Evolutionary conservation across 2,888 invertebrate species (phyloP).

Genomic region (Julus scanicus): DNA sequence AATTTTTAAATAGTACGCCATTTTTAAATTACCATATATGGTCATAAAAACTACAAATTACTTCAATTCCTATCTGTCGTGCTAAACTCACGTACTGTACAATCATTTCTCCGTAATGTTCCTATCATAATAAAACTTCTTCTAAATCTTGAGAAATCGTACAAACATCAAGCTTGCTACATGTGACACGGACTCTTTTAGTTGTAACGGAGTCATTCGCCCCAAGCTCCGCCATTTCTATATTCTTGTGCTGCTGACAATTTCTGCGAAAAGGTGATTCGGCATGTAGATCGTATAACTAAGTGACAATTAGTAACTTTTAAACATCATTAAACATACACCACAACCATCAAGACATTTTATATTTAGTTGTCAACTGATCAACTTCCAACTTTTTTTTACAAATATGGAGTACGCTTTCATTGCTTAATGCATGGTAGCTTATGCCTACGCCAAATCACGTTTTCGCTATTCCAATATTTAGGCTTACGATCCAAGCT

Average conservation of each 20-base stretch:
- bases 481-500: constrained; percentile 38
- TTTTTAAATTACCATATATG: not conserved
- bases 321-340: not conserved
- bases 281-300: not conserved
- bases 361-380: not conserved
- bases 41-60: not conserved
- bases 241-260: not conserved
- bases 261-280: not conserved
- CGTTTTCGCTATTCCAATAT: not conserved
- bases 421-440: not conserved
- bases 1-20: constrained; percentile 46
- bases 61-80: not conserved
- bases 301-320: not conserved
- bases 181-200: not conserved
- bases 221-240: not conserved
- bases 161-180: not conserved
- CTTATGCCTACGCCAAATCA: not conserved
- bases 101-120: not conserved
- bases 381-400: not conserved
- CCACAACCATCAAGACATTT: not conserved
- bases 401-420: not conserved
- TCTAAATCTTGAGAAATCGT: not conserved
- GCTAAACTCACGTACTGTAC: not conserved
- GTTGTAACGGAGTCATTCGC: constrained; percentile 2
- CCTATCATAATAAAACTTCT: not conserved